These are phyloP conservation scores for Rhogogaster chlorosoma DNA, from an alignment of 2,888 invertebrate species.

Conservation along the genomic window DNA sequence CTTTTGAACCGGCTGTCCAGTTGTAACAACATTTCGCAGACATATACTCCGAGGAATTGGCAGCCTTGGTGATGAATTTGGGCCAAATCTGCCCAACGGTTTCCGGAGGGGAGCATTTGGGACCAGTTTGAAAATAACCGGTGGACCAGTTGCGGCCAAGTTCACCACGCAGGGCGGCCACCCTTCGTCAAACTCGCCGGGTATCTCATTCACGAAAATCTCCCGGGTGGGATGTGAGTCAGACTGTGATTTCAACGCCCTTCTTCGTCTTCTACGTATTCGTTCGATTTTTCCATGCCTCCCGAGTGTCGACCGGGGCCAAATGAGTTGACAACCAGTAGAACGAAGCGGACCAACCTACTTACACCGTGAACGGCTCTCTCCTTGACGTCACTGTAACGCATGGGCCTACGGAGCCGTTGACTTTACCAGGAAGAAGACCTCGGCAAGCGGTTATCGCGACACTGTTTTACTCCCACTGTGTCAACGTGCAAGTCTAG, in stretches of 20 bases:
- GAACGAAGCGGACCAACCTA: slow-evolving; percentile 35
- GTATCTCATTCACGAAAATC: not conserved
- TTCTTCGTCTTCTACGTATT: not conserved
- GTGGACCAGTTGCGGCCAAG: not conserved
- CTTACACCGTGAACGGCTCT: slow-evolving; percentile 38
- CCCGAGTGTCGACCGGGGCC: not conserved
- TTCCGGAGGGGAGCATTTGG: not conserved
- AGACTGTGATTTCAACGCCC: not conserved
- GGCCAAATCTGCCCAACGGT: not conserved
- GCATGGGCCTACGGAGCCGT: not conserved
- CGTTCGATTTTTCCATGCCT: not conserved
- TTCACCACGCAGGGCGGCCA: not conserved
- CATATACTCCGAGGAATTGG: not conserved
- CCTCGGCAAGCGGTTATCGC: not conserved
- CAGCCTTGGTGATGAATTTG: not conserved
- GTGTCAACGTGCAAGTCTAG: not conserved
- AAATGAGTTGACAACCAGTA: slow-evolving; percentile 18
- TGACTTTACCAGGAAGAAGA: slow-evolving; percentile 32
- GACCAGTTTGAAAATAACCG: not conserved
- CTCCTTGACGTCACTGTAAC: slow-evolving; percentile 43
- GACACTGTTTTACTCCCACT: not conserved
- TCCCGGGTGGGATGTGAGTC: not conserved
- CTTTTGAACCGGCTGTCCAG: not conserved
- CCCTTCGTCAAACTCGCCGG: not conserved
- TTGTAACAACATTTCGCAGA: not conserved